phyloP scores from a whole-genome alignment of 2,797 vertebrate species.

The Myiotriccus ornatus region DNA sequence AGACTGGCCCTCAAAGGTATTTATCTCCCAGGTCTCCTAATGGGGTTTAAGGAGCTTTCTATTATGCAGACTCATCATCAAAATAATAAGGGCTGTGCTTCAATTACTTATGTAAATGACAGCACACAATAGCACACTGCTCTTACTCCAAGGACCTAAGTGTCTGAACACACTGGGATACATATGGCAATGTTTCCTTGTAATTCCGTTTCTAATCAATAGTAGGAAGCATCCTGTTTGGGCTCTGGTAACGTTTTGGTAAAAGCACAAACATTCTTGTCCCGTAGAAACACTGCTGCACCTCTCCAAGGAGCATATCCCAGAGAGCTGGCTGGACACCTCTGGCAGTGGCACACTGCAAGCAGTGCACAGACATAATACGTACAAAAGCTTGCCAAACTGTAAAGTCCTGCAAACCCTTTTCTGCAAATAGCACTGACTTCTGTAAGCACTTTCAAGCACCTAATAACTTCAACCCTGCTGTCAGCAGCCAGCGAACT shows the following conservation, averaged over 20 bases:
- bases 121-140: background rate
- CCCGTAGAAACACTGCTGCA: background rate
- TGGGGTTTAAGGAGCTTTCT: background rate
- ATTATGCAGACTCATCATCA: background rate
- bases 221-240: background rate
- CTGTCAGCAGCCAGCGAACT: background rate
- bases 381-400: accelerated
- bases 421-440: background rate
- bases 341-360: background rate
- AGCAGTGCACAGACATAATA: accelerated
- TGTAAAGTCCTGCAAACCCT: accelerated
- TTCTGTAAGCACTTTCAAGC: background rate
- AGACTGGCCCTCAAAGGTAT: conserved; percentile 11
- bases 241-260: background rate
- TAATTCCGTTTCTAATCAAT: background rate
- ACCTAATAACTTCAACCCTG: background rate
- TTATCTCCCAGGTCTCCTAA: background rate
- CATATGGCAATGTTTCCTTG: accelerated
- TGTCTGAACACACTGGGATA: background rate
- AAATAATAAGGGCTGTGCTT: background rate
- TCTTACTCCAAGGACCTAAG: background rate
- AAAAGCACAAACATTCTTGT: background rate
- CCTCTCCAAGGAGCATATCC: background rate
- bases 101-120: conserved; percentile 20
- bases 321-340: too few species aligned